Base-by-base conservation (phyloP, 2,888 invertebrate genomes). In the Syrphus vitripennis region DNA sequence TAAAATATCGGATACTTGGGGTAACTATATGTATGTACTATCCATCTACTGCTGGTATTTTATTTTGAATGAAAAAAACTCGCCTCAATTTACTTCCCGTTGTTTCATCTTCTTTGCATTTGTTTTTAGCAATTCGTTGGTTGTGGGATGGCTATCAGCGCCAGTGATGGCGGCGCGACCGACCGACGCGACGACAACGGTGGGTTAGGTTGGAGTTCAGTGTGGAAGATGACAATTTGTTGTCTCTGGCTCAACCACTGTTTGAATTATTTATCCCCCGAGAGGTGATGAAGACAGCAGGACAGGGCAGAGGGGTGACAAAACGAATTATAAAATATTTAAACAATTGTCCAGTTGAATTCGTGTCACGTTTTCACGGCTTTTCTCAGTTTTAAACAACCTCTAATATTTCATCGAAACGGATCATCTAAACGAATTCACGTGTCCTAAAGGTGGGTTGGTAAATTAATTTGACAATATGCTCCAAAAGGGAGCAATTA, bases 311-410 rank as follows among this genome's bases (percentile, higher is more conserved):
- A 40, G 65, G 37, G 29, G 65, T 55, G 53, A 37, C 31, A 75
- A 87, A 78, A 75, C 53, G 78, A 87, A 82, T 78, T 83, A 83
- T 87, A 75, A 87, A 87, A 87, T 87, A 87, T 87, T 83, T 87
- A 87, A 75, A 87, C 86, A 79, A 76, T 76, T 74, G 83, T 87
- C 82, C 87, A 76, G 82, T 83, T 61, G 67, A 82, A 81, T 87
- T 83, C 88, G 78, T 65, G 81, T 88, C 88, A 88, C 88, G 88
- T 88, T 87, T 86, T 88, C 82, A 87, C 87, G 81, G 87, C 84
- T 83, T 88, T 88, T 87, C 80, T 80, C 76, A 82, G 63, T 78
- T 70, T 82, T 78, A 59, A 74, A 70, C 70, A 82, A 78, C 81
- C 65, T 81, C n/a, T n/a, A n/a, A n/a, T n/a, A 74, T 74, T 77